Percentiles rank a stretch among this genome's conserved stretches.
phyloP scores from a whole-genome alignment of 2,113 vertebrate genomes.

The Laterallus jamaicensis region DNA sequence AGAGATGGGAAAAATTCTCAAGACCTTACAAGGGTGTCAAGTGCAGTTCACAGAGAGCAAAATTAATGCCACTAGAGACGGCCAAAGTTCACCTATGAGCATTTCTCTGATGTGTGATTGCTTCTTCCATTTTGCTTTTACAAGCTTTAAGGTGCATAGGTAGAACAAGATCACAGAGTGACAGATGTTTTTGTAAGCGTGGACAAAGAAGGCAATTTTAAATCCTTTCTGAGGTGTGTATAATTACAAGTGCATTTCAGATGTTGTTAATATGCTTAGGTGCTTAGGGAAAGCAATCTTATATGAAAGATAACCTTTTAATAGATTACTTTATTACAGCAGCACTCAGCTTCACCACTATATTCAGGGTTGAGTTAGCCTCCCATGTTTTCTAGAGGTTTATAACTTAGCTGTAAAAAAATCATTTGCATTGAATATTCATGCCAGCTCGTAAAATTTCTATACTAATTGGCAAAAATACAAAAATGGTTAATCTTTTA shows the following conservation, averaged over 20 bases:
- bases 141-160: constrained; percentile 20
- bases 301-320: constrained; percentile 72
- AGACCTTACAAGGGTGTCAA: constrained; percentile 51
- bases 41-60: constrained; percentile 63
- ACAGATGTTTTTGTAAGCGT: constrained; percentile 48
- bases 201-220: constrained; percentile 64
- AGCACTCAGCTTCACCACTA: not conserved
- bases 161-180: constrained; percentile 51
- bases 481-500: not conserved
- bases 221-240: constrained; percentile 66
- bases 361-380: not conserved
- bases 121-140: constrained; percentile 62
- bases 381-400: constrained; percentile 9
- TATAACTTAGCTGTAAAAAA: constrained; percentile 17
- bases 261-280: constrained; percentile 73
- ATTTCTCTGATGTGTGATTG: constrained; percentile 67
- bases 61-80: constrained; percentile 53
- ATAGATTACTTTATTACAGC: constrained; percentile 63
- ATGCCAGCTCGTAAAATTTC: constrained; percentile 37
- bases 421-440: not conserved
- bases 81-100: constrained; percentile 64
- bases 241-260: constrained; percentile 71
- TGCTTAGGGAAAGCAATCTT: constrained; percentile 70
- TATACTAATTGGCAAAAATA: constrained; percentile 4
- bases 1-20: not conserved